Conservation (phyloP, 2,797 vertebrate genomes). For the Nyctalus aviator region DNA sequence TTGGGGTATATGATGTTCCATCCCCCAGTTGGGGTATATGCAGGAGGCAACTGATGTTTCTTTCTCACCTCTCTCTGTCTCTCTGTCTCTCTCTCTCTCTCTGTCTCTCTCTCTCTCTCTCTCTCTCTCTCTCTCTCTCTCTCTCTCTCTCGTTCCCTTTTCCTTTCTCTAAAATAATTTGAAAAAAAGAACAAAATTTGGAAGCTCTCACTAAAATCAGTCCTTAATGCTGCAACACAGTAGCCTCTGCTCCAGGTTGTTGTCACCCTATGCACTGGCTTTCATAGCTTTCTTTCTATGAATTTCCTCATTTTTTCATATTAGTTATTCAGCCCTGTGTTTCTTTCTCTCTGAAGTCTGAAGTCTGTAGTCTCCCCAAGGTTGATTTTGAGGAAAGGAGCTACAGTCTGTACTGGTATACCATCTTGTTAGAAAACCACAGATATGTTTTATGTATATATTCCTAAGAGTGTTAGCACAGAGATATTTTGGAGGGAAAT, state of each 20-base stretch:
- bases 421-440: conserved; percentile 4
- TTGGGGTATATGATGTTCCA: too few species aligned
- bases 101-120: too few species aligned
- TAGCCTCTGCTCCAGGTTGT: neutral
- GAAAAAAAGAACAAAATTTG: neutral
- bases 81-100: too few species aligned
- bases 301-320: neutral
- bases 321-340: neutral
- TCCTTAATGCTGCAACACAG: neutral
- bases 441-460: neutral
- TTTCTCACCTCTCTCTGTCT: too few species aligned
- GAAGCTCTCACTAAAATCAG: neutral
- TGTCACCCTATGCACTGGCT: neutral
- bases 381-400: neutral
- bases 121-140: too few species aligned
- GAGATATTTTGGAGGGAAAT: neutral
- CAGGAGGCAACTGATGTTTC: too few species aligned
- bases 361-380: neutral
- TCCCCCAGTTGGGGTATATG: too few species aligned
- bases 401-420: neutral
- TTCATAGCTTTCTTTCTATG: neutral
- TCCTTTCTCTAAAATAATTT: too few species aligned
- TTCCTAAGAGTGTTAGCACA: neutral
- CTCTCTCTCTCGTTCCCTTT: too few species aligned
- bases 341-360: neutral